These are phyloP conservation scores for Montipora capricornis DNA, from an alignment of 64 coral and sea anemone species.

Conservation along the genomic window DNA sequence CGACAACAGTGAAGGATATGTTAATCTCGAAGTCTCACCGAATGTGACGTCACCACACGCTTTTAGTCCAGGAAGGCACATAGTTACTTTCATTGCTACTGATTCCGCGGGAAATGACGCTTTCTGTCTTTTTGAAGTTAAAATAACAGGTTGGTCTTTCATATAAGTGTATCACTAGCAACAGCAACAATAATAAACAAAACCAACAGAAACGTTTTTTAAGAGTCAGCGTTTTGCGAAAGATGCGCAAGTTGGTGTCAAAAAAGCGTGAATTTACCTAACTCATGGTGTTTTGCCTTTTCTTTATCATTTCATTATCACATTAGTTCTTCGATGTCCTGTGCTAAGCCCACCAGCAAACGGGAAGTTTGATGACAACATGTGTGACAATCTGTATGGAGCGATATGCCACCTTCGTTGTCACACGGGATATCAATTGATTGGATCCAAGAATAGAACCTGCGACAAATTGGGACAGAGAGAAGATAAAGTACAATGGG, in stretches of 20 bases:
- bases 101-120: conserved; percentile 24
- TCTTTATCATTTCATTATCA: background rate
- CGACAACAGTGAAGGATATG: conserved; percentile 44
- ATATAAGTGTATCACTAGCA: too few species aligned
- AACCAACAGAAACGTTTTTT: background rate
- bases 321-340: conserved; percentile 38
- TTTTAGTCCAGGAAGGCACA: conserved; percentile 12
- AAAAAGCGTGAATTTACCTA: background rate
- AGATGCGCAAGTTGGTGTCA: background rate
- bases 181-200: too few species aligned
- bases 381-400: conserved; percentile 20
- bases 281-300: background rate
- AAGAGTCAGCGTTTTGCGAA: background rate
- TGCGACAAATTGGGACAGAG: conserved; percentile 23
- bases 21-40: background rate
- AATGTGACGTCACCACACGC: conserved; percentile 12
- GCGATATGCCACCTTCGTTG: conserved; percentile 51
- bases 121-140: conserved; percentile 32
- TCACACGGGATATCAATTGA: conserved; percentile 27
- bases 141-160: background rate
- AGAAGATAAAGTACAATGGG: conserved; percentile 23
- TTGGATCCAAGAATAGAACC: conserved; percentile 38
- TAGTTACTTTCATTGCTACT: conserved; percentile 35
- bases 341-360: background rate
- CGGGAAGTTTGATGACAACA: conserved; percentile 22